Evolutionary conservation across 2,888 invertebrate genomes (phyloP), one percentile per base, ranked within the genome.

Genomic region (Chorisops tibialis): DNA sequence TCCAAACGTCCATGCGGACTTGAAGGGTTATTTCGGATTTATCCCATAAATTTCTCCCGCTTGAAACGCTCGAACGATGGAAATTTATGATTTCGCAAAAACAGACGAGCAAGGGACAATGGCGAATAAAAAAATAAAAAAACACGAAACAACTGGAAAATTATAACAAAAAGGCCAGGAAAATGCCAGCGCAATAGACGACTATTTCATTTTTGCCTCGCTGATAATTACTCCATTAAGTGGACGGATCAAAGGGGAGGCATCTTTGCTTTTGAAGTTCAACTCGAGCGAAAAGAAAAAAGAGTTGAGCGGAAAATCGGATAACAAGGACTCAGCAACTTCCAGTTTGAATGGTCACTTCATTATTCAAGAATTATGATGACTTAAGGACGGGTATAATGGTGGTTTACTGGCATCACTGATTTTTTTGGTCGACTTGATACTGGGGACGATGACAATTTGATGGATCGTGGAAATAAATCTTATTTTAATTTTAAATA

Each of bases 211-310:
- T 62, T 59, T 51, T 61, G 64, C 61, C 58, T 59, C 52, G 47
- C n/a, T 61, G 61, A 59, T 64, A 64, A 64, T 62, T 64, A 59
- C 61, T 64, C 62, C 58, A 59, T 64, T 64, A 64, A 64, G 59
- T 62, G 61, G 58, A 35, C 56, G 37, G 22, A 41, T 54, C 56
- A 56, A 43, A 56, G 56, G 50, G 56, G 45, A 43, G 18, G 43
- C 30, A 24, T 43, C 56, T 43, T 24, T 63, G 56, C 52, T 61
- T 61, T 61, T 61, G 60, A 56, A 63, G 54, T 52, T 45, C 56
- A 60, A 49, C 38, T 45, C 61, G 56, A 61, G 61, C 30, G 45
- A 56, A 35, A 56, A 45, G 11, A 3, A 41, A 54, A 41, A 54
- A 54, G 54, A 54, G 41, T 54, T 54, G 24, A 54, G 24, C 43